Conservation (phyloP, 2,888 invertebrate genomes). For the Tipula lateralis region DNA sequence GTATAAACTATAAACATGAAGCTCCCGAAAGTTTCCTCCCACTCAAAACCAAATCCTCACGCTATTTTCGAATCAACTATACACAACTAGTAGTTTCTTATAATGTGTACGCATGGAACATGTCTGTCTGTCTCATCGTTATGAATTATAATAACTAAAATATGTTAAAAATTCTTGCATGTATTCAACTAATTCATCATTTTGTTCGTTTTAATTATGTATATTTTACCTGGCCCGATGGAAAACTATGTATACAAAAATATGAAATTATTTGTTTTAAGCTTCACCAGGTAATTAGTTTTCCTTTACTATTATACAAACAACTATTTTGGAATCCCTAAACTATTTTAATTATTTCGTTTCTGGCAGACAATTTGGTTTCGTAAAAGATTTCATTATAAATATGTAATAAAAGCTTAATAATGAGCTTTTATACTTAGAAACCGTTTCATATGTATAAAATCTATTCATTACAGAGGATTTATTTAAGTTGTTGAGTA, state of each 20-base stretch:
- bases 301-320: neutral
- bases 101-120: neutral
- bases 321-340: neutral
- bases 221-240: neutral
- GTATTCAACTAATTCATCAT: neutral
- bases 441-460: neutral
- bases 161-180: neutral
- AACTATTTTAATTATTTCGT: neutral
- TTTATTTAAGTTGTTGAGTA: too few species aligned
- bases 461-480: too few species aligned
- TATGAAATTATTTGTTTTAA: neutral
- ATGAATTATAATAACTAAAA: neutral
- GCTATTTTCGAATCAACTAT: neutral
- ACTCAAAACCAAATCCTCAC: neutral
- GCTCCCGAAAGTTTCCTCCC: too few species aligned
- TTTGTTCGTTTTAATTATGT: neutral
- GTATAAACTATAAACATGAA: too few species aligned
- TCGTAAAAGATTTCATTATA: neutral
- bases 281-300: neutral
- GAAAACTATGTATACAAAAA: too few species aligned
- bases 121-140: neutral
- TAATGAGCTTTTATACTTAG: neutral
- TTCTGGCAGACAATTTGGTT: neutral
- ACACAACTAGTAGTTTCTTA: neutral
- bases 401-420: neutral